A percentile compares a stretch with the other conserved stretches of the same genome.
Evolutionary conservation across 2,797 vertebrate genomes (phyloP).

Genomic region (Erpetoichthys calabaricus): DNA sequence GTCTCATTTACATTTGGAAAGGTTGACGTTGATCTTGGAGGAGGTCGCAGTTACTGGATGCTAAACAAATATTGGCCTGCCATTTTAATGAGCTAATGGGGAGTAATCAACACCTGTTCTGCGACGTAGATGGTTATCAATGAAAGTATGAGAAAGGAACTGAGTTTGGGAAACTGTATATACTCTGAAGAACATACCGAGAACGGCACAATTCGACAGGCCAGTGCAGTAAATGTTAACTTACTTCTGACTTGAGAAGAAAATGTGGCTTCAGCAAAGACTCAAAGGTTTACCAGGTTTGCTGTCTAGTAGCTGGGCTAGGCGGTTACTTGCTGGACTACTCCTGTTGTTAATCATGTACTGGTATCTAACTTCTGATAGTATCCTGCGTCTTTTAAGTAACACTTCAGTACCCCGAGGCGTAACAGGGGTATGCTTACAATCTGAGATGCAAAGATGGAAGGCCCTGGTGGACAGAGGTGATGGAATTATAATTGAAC

Average conservation of each 20-base stretch:
- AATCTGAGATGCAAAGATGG: slow-evolving; percentile 65
- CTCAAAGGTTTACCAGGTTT: slow-evolving; percentile 80
- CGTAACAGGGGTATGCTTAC: slow-evolving; percentile 57
- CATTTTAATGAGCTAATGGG: too few relatives aligned
- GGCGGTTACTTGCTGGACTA: slow-evolving; percentile 62
- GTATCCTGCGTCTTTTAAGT: slow-evolving; percentile 41
- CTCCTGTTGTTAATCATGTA: slow-evolving; percentile 64
- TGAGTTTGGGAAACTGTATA: too few relatives aligned
- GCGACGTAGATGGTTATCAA: too few relatives aligned
- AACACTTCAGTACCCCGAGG: slow-evolving; percentile 42
- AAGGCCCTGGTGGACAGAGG: slow-evolving; percentile 52
- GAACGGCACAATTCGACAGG: too few relatives aligned
- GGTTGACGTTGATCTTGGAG: too few relatives aligned
- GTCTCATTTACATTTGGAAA: too few relatives aligned
- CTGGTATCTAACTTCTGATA: slow-evolving; percentile 67
- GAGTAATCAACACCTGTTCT: too few relatives aligned
- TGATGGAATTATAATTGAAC: slow-evolving; percentile 51
- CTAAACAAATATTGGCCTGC: too few relatives aligned
- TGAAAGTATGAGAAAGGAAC: too few relatives aligned
- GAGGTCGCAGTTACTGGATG: too few relatives aligned
- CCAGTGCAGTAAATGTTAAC: too few relatives aligned
- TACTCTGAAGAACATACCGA: too few relatives aligned
- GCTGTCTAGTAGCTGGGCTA: slow-evolving; percentile 85
- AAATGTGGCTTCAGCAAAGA: slow-evolving; percentile 87
- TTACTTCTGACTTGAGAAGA: slow-evolving; percentile 2